Evolutionary conservation across 2,797 vertebrate genomes (phyloP), one percentile per base, ranked within the genome.

Genomic region (Tragopan temminckii): DNA sequence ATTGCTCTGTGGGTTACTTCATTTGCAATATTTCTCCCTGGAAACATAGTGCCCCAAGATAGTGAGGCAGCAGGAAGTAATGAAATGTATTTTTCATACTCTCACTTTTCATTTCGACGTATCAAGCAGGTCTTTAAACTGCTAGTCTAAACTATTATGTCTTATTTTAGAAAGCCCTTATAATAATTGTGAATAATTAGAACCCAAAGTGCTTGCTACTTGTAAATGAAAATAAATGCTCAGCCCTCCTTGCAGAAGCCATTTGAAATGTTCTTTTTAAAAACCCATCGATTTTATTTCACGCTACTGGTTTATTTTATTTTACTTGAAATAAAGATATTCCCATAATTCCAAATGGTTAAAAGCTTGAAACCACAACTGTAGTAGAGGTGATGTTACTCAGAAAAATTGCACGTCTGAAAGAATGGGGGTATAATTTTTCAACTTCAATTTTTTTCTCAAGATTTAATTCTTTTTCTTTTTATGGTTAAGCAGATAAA

Each of bases 221-320:
- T 93, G 63, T 92, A 95, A 95, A 87, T 94, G 89, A 96, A 97
- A 97, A 95, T 93, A 95, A 95, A 93, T 95, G 67, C 42, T 55
- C 90, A 85, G 40, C 17, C 31, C 7, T 84, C 68, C 64, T 94
- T 57, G 53, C 29, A 83, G 79, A 88, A 94, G 78, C 52, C 74
- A 79, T 80, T 83, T 95, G 79, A 90, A 95, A 55, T 5, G 46
- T 42, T 58, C n/a, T 75, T 94, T 95, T 70, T 48, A 42, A 91
- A 95, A 94, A 68, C 17, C 29, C 77, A 71, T 46, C 4, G 58
- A 27, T 85, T 95, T 78, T 81, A 17, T 80, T 91, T 77, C 13
- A 9, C 50, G 61, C 23, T 67, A 61, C 63, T 68, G 33, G 1
- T 55, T 94, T 72, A 25, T 68, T 85, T 38, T 94, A 59, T 82